Percentiles rank a stretch among this genome's conserved stretches.
Evolutionary conservation across 2,113 vertebrate species (phyloP).

Genomic region (Microtus ochrogaster): DNA sequence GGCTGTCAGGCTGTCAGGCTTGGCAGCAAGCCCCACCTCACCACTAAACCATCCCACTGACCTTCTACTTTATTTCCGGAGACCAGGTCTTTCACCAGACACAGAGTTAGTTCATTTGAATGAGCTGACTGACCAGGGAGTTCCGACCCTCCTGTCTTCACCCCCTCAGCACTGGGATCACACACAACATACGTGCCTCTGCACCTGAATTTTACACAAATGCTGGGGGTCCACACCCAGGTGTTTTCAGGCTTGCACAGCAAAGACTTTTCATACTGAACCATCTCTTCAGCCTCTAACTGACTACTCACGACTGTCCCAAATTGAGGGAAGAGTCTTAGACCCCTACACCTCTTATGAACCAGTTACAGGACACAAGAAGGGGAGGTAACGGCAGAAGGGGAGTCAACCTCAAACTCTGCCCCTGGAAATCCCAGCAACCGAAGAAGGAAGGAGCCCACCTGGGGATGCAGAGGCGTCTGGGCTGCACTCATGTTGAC

Average conservation of each 20-base stretch:
- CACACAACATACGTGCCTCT: background rate
- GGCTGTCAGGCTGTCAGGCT: background rate
- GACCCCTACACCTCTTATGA: accelerated
- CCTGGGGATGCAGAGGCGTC: background rate
- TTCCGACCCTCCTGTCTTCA: background rate
- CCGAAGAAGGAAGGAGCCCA: background rate
- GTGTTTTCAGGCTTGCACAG: background rate
- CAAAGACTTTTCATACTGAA: background rate
- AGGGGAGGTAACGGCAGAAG: background rate
- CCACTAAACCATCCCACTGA: background rate
- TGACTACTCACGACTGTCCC: background rate
- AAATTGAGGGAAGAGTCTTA: background rate
- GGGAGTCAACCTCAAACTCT: background rate
- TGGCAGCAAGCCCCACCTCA: background rate
- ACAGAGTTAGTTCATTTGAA: background rate
- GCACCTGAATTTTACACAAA: background rate
- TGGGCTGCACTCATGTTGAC: background rate
- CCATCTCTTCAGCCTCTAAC: background rate
- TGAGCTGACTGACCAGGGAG: background rate
- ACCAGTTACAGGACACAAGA: background rate
- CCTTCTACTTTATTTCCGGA: background rate
- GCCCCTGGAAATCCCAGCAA: background rate
- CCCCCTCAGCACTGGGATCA: background rate
- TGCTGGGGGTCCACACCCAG: background rate
- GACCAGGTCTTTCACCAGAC: background rate